These are phyloP conservation scores for Tor tambroides DNA, from an alignment of 2,113 vertebrate genomes.

Conservation along the genomic window DNA sequence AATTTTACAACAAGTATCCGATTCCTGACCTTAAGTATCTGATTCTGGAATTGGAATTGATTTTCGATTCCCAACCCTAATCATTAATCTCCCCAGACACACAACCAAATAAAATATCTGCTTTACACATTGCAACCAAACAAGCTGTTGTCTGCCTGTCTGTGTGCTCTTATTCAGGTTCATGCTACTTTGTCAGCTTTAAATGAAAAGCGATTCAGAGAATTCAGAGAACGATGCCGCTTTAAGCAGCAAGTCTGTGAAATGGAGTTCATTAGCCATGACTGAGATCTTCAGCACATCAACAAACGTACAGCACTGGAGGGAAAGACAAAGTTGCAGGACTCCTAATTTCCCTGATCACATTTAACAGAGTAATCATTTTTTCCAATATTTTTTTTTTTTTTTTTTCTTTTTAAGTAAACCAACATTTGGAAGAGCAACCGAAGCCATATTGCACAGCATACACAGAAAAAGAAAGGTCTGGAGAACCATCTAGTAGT, in stretches of 20 bases:
- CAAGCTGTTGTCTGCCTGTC: not conserved
- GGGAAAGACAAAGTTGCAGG: not conserved
- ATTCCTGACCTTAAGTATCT: too few species aligned
- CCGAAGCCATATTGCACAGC: not conserved
- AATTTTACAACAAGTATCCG: too few species aligned
- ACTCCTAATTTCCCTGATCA: not conserved
- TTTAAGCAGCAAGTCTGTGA: not conserved
- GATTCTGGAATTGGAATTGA: too few species aligned
- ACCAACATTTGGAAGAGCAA: not conserved
- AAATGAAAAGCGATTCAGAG: not conserved
- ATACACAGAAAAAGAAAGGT: not conserved
- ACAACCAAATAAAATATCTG: not conserved
- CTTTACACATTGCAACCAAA: not conserved
- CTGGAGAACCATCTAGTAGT: not conserved
- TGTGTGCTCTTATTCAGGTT: not conserved
- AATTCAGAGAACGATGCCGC: not conserved
- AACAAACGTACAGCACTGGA: not conserved
- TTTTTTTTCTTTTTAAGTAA: not conserved
- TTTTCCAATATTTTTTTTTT: not conserved
- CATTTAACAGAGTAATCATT: not conserved
- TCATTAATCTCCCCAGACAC: not conserved
- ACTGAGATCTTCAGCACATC: not conserved
- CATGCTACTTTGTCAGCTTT: not conserved
- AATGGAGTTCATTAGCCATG: not conserved
- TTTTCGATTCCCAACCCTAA: not conserved